Evolutionary conservation across 2,888 invertebrate species (phyloP).

Genomic region (Tryphoninae sp.): DNA sequence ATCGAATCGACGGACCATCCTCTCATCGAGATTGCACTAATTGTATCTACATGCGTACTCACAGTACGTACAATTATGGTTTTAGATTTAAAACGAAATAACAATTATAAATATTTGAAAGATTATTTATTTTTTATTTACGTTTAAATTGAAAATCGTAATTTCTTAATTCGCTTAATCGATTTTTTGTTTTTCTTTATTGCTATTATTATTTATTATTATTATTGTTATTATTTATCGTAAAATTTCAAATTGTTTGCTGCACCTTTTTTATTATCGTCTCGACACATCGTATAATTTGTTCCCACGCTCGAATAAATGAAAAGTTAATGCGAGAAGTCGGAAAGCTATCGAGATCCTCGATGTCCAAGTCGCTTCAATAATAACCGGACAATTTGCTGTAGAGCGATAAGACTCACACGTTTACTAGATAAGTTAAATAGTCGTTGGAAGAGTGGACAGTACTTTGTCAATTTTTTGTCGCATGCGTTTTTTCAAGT

Average conservation of each 20-base stretch:
- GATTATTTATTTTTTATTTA: background rate
- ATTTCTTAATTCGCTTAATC: background rate
- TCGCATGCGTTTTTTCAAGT: background rate
- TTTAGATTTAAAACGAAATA: background rate
- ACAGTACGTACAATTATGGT: slow-evolving; percentile 54
- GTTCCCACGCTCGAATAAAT: background rate
- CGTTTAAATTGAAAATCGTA: background rate
- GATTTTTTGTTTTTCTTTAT: background rate
- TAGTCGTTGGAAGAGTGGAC: background rate
- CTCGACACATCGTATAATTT: too few relatives aligned
- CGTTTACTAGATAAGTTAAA: background rate
- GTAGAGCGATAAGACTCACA: background rate
- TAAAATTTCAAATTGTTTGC: too few relatives aligned
- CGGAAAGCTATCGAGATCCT: background rate
- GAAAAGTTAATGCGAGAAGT: background rate
- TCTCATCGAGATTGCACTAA: slow-evolving; percentile 46
- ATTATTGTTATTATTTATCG: too few relatives aligned
- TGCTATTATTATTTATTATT: background rate
- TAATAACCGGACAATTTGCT: background rate
- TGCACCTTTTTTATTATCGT: too few relatives aligned
- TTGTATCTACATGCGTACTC: slow-evolving; percentile 60
- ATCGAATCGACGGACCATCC: slow-evolving; percentile 33
- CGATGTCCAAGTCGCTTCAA: background rate
- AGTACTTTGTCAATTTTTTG: background rate
- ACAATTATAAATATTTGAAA: background rate